phyloP scores from a whole-genome alignment of 2,888 invertebrate genomes.

The Hesperia comma region DNA sequence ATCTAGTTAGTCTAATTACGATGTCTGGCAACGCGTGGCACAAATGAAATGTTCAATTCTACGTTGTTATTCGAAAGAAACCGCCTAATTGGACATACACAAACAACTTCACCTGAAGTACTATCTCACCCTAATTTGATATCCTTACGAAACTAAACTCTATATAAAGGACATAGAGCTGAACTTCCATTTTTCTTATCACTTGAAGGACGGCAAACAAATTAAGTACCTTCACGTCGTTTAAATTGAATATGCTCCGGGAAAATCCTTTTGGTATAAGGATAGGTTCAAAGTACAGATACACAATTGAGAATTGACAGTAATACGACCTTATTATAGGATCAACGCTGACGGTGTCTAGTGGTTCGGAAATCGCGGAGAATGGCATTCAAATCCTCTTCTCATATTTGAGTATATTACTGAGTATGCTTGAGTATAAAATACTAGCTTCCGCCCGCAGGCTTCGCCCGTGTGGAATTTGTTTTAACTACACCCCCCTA shows the following conservation, averaged over 20 bases:
- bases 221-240: constrained; percentile 10
- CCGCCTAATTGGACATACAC: constrained; percentile 41
- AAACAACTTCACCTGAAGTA: constrained; percentile 39
- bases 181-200: background rate
- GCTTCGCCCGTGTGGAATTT: no score
- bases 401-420: no score
- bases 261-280: constrained; percentile 14
- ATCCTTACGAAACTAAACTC: background rate
- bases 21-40: background rate
- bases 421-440: no score
- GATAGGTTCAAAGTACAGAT: background rate
- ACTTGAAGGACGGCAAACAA: constrained; percentile 9
- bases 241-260: constrained; percentile 31
- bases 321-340: background rate
- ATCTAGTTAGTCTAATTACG: background rate
- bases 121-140: constrained; percentile 38
- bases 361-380: no score
- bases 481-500: no score
- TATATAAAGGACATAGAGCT: constrained; percentile 1
- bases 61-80: background rate
- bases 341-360: background rate
- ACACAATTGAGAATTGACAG: background rate
- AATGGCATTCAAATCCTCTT: no score
- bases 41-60: background rate
- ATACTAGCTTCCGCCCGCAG: no score